Percentiles rank a stretch among this genome's conserved stretches.
Conservation (phyloP, 2,888 invertebrate species). For the Orthosia gothica region DNA sequence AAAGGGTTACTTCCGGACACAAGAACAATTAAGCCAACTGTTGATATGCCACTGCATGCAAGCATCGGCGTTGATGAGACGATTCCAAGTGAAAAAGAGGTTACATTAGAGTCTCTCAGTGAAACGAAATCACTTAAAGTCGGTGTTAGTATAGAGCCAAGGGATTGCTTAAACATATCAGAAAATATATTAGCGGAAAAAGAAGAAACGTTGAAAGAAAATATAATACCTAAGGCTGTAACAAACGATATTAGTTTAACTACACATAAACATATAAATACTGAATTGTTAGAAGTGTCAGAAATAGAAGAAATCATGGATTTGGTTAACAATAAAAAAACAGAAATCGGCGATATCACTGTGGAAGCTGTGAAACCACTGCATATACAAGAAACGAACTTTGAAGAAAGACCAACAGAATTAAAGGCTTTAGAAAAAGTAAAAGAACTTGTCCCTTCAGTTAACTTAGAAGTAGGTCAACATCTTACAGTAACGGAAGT, state of each 20-base stretch:
- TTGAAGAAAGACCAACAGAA: slow-evolving; percentile 83
- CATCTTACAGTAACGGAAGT: slow-evolving; percentile 91
- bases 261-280: slow-evolving; percentile 76
- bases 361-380: slow-evolving; percentile 76
- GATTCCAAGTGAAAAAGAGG: slow-evolving; percentile 77
- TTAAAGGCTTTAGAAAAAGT: slow-evolving; percentile 61
- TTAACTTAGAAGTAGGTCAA: slow-evolving; percentile 78
- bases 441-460: slow-evolving; percentile 63
- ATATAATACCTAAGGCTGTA: slow-evolving; percentile 64
- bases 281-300: slow-evolving; percentile 73
- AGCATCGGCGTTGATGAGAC: slow-evolving; percentile 78
- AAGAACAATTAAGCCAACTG: slow-evolving; percentile 63
- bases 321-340: slow-evolving; percentile 54
- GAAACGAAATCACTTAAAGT: slow-evolving; percentile 77
- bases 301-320: slow-evolving; percentile 75
- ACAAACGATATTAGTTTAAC: slow-evolving; percentile 72
- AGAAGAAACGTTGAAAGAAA: slow-evolving; percentile 72
- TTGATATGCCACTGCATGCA: slow-evolving; percentile 72
- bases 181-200: slow-evolving; percentile 78
- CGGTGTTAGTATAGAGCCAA: slow-evolving; percentile 85
- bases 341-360: slow-evolving; percentile 69
- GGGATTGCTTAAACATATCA: slow-evolving; percentile 78
- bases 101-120: slow-evolving; percentile 62
- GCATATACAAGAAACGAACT: slow-evolving; percentile 86
- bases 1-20: slow-evolving; percentile 65